phyloP scores from a whole-genome alignment of 2,797 vertebrate species.

The Poeciliopsis presidionis region DNA sequence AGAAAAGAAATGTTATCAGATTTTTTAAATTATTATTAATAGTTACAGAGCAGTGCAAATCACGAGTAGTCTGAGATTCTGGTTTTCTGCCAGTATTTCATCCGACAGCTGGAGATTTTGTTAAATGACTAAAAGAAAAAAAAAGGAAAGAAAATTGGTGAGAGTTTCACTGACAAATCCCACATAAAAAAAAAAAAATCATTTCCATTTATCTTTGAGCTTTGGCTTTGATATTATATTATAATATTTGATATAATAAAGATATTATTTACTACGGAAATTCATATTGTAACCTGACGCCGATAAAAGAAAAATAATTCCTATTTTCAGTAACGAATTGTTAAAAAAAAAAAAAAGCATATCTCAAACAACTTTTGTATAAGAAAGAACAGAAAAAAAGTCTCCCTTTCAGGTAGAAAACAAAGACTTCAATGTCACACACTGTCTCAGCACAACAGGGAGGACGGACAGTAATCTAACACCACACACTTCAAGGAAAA shows the following conservation, averaged over 20 bases:
- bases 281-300: background rate
- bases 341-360: background rate
- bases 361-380: conserved; percentile 27
- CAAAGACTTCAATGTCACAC: conserved; percentile 55
- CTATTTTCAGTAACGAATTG: background rate
- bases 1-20: background rate
- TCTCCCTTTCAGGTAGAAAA: conserved; percentile 40
- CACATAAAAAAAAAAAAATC: background rate
- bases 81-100: background rate
- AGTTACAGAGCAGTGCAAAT: background rate
- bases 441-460: conserved; percentile 56
- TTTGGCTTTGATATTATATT: too few relatives aligned
- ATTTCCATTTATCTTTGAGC: background rate
- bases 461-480: conserved; percentile 68
- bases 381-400: conserved; percentile 22
- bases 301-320: background rate
- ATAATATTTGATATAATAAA: too few relatives aligned
- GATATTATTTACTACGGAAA: background rate
- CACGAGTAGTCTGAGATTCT: background rate
- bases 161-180: background rate
- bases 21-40: background rate
- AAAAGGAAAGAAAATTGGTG: background rate
- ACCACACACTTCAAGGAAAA: conserved; percentile 53
- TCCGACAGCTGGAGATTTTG: background rate
- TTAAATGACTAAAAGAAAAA: background rate